Conservation (phyloP, 2,797 vertebrate genomes). For the Anniella stebbinsi region DNA sequence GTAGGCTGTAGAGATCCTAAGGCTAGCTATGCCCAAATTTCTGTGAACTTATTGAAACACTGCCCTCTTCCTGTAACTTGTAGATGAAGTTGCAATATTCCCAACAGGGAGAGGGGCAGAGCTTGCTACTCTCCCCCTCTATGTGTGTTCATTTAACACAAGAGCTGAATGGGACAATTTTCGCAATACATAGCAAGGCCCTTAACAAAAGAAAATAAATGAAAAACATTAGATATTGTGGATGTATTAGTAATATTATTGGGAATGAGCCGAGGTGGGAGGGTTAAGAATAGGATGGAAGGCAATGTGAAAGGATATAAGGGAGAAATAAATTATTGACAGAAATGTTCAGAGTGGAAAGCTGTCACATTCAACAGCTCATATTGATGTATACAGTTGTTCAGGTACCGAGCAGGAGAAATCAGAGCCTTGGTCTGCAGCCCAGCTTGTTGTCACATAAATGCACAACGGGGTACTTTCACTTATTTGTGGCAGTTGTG, state of each 20-base stretch:
- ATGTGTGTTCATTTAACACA: not conserved
- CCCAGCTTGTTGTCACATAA: slow-evolving; percentile 1
- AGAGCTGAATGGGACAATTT: not conserved
- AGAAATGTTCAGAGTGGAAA: not conserved
- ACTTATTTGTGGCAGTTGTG: slow-evolving; percentile 12
- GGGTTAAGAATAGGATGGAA: not conserved
- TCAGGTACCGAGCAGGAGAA: not conserved
- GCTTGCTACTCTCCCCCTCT: not conserved
- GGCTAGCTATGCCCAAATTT: no score
- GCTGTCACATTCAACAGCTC: not conserved
- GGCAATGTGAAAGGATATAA: not conserved
- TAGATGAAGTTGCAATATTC: no score
- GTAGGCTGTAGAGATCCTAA: no score
- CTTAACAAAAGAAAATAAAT: not conserved
- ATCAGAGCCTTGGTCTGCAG: not conserved
- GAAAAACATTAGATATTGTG: not conserved
- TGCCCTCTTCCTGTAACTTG: no score
- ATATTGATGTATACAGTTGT: not conserved
- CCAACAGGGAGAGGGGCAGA: not conserved
- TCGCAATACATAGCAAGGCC: not conserved
- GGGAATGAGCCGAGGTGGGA: not conserved
- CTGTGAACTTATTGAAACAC: no score
- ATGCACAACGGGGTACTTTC: slow-evolving; percentile 4
- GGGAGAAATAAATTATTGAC: not conserved
- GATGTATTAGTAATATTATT: not conserved